Evolutionary conservation across 1,140 invertebrate species (phyloP).

Genomic region (Stenopsyche tienmushanensis): DNA sequence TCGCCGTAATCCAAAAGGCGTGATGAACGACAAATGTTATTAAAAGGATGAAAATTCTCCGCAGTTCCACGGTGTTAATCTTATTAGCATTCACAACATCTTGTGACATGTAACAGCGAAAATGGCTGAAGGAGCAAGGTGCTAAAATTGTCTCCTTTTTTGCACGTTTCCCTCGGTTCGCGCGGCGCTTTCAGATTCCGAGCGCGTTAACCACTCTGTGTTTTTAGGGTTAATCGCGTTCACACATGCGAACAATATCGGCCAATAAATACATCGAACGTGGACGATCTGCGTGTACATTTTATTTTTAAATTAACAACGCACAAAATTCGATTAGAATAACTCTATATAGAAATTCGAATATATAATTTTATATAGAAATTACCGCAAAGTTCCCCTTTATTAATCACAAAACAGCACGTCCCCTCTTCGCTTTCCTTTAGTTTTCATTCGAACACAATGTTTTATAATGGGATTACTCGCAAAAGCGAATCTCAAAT

Average conservation of each 20-base stretch:
- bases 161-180: background rate
- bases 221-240: background rate
- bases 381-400: no score
- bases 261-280: no score
- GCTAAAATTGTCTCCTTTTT: slow-evolving; percentile 5
- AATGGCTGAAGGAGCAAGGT: background rate
- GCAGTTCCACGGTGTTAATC: background rate
- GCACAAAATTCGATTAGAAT: background rate
- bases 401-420: slow-evolving; percentile 16
- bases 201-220: background rate
- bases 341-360: no score
- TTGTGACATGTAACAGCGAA: slow-evolving; percentile 6
- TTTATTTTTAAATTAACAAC: background rate
- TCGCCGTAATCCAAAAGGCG: no score
- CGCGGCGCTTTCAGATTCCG: background rate
- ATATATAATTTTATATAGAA: no score
- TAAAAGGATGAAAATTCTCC: background rate
- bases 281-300: no score
- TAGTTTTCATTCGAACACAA: slow-evolving; percentile 24
- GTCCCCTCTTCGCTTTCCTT: slow-evolving; percentile 17
- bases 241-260: background rate
- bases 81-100: slow-evolving; percentile 9
- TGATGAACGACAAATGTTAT: background rate
- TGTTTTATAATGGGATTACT: slow-evolving; percentile 29
- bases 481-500: background rate